These are phyloP conservation scores for Clepsis dumicolana DNA, from an alignment of 2,888 invertebrate species.

Conservation along the genomic window DNA sequence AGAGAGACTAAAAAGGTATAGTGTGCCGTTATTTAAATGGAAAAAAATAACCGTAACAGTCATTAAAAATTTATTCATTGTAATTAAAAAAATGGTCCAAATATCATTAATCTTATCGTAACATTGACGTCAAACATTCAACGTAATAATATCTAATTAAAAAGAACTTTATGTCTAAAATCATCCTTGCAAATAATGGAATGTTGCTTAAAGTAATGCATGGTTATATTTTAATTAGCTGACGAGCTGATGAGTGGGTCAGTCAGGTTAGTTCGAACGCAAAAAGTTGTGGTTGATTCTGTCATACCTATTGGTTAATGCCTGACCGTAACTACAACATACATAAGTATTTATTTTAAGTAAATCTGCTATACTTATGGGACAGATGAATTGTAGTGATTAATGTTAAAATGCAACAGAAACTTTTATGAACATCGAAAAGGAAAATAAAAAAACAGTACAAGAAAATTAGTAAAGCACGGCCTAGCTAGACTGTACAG, in stretches of 20 bases:
- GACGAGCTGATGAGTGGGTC: neutral
- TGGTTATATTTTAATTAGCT: constrained; percentile 11
- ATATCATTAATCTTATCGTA: constrained; percentile 34
- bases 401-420: too few species aligned
- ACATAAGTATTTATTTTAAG: too few species aligned
- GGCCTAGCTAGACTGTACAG: too few species aligned
- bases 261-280: constrained; percentile 5
- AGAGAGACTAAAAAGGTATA: neutral
- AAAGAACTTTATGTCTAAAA: constrained; percentile 12
- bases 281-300: neutral
- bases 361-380: too few species aligned
- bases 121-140: constrained; percentile 32
- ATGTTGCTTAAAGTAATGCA: constrained; percentile 30
- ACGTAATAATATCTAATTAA: constrained; percentile 30
- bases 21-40: neutral
- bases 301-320: neutral
- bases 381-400: too few species aligned
- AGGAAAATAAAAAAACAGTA: too few species aligned
- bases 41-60: constrained; percentile 33
- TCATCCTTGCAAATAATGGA: constrained; percentile 25
- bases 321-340: too few species aligned
- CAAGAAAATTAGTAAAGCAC: too few species aligned
- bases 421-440: too few species aligned
- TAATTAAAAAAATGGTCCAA: constrained; percentile 34
- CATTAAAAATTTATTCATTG: constrained; percentile 36